These are phyloP conservation scores for Acanthis flammea DNA, from an alignment of 2,797 vertebrate species.

Conservation along the genomic window DNA sequence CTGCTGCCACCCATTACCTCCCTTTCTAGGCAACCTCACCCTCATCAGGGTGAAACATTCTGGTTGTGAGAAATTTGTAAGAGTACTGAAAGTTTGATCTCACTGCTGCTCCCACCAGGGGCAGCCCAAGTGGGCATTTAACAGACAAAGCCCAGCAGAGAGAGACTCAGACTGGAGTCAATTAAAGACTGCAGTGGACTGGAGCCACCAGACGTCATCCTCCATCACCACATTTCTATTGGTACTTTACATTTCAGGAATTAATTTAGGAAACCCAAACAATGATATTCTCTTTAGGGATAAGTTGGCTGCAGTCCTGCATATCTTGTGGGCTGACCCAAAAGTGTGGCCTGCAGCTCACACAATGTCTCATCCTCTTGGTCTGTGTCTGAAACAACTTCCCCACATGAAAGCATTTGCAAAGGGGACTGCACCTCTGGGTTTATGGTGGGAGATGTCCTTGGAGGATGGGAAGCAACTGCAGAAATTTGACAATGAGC, in stretches of 20 bases:
- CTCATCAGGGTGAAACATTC: not conserved
- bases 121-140: not conserved
- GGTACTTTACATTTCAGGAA: conserved; percentile 5
- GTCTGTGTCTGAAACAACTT: not conserved
- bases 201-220: not conserved
- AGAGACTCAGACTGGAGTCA: not conserved
- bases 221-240: not conserved
- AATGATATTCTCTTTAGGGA: not conserved
- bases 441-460: not conserved
- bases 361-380: not conserved
- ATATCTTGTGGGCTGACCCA: conserved; percentile 1
- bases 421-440: not conserved
- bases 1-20: not conserved
- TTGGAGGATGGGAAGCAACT: not conserved
- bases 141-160: not conserved
- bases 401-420: conserved; percentile 1
- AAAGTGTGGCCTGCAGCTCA: not conserved
- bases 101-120: not conserved
- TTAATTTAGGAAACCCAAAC: conserved; percentile 9
- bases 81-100: not conserved
- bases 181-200: not conserved
- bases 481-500: not conserved
- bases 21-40: not conserved
- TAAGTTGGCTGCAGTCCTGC: not conserved
- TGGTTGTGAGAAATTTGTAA: not conserved